These are phyloP conservation scores for Cheilosia variabilis DNA, from an alignment of 2,888 invertebrate species.

Conservation along the genomic window DNA sequence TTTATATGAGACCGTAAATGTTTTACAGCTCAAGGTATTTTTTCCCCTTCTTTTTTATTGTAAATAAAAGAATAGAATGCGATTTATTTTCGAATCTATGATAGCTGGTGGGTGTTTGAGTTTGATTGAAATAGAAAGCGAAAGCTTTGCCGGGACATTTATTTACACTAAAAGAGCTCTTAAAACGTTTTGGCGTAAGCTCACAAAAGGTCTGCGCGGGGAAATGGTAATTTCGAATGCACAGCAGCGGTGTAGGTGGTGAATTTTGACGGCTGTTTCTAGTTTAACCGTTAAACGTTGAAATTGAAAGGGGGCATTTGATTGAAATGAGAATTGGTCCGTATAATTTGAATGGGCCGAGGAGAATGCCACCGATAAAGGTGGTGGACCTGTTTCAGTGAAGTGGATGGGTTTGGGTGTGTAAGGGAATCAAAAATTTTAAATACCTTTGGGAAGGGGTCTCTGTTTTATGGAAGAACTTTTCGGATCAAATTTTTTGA, in stretches of 20 bases:
- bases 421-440: too few relatives aligned
- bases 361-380: background rate
- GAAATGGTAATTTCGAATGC: conserved; percentile 2
- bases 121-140: conserved; percentile 55
- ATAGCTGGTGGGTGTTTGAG: conserved; percentile 13
- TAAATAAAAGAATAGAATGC: conserved; percentile 29
- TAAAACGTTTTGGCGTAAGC: conserved; percentile 23
- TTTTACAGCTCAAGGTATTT: conserved; percentile 4
- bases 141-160: background rate
- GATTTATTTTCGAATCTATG: conserved; percentile 46
- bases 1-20: conserved; percentile 50
- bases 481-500: too few relatives aligned
- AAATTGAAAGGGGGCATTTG: background rate
- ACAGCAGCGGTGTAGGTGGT: background rate
- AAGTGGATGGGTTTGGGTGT: too few relatives aligned
- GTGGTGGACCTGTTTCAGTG: background rate
- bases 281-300: conserved; percentile 4
- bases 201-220: background rate
- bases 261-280: conserved; percentile 8
- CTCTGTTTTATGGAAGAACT: too few relatives aligned
- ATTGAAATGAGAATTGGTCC: conserved; percentile 15
- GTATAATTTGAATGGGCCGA: conserved; percentile 13
- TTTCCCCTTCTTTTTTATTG: conserved; percentile 20
- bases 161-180: conserved; percentile 33
- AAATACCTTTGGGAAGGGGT: too few relatives aligned